phyloP scores from a whole-genome alignment of 2,797 vertebrate genomes.

The Iguana delicatissima region DNA sequence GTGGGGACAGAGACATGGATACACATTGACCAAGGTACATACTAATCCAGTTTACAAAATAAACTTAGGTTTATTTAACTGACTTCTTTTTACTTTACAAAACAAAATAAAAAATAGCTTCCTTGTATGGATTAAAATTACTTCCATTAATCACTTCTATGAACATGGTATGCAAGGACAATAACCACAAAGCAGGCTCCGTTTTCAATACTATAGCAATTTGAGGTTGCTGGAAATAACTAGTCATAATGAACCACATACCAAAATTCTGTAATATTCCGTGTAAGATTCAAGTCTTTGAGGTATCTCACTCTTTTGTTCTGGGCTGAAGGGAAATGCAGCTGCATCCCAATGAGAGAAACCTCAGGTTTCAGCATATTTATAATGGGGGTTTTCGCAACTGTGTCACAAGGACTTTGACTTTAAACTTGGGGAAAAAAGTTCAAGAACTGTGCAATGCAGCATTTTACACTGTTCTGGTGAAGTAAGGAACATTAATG shows the following conservation, averaged over 20 bases:
- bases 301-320: not conserved
- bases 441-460: not conserved
- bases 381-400: not conserved
- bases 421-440: not conserved
- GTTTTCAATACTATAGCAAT: slow-evolving; percentile 4
- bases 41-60: not conserved
- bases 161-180: not conserved
- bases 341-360: not conserved
- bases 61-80: not conserved
- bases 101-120: not conserved
- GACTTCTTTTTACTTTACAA: not conserved
- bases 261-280: not conserved
- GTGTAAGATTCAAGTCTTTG: slow-evolving; percentile 12
- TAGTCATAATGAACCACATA: not conserved
- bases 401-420: not conserved
- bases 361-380: slow-evolving; percentile 1
- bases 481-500: not conserved
- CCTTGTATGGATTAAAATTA: not conserved
- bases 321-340: not conserved
- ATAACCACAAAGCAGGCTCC: not conserved
- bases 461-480: not conserved
- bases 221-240: not conserved
- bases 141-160: not conserved
- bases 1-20: not conserved
- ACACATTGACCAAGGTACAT: not conserved